Percentiles rank a stretch among this genome's conserved stretches.
Conservation (phyloP, 1,140 invertebrate species). For the Caenorhabditis tropicalis region DNA sequence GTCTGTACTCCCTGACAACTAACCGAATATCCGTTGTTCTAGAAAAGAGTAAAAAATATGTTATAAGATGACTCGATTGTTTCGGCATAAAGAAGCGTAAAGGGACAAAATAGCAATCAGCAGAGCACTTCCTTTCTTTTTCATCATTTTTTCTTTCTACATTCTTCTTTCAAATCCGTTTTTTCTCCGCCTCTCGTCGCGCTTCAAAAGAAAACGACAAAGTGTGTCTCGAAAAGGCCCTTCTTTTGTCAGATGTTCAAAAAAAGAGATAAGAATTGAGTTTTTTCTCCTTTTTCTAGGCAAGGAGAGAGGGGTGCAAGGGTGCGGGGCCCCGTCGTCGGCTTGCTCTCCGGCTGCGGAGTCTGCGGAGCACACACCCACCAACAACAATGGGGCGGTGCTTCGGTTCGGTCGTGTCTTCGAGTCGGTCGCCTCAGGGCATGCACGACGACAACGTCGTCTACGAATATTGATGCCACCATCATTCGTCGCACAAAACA, state of each 20-base stretch:
- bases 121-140: slow-evolving; percentile 21
- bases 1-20: not conserved
- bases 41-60: not conserved
- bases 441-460: slow-evolving; percentile 12
- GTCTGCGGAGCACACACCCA: slow-evolving; percentile 27
- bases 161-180: slow-evolving; percentile 21
- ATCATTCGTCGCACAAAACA: slow-evolving; percentile 31
- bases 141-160: slow-evolving; percentile 27
- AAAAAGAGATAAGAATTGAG: slow-evolving; percentile 43
- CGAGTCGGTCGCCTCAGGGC: slow-evolving; percentile 37
- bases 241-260: slow-evolving; percentile 40
- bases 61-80: not conserved
- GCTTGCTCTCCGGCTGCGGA: not conserved
- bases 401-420: slow-evolving; percentile 38
- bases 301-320: slow-evolving; percentile 17
- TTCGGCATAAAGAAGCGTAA: not conserved
- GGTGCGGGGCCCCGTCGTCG: not conserved
- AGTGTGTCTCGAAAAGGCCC: not conserved
- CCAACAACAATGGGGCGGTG: slow-evolving; percentile 37
- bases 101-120: slow-evolving; percentile 16
- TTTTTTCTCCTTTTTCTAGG: not conserved
- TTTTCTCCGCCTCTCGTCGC: not conserved
- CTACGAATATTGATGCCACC: slow-evolving; percentile 38
- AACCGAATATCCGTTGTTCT: not conserved
- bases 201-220: not conserved